Conservation (phyloP, 2,113 vertebrate species). For the Sprattus sprattus region DNA sequence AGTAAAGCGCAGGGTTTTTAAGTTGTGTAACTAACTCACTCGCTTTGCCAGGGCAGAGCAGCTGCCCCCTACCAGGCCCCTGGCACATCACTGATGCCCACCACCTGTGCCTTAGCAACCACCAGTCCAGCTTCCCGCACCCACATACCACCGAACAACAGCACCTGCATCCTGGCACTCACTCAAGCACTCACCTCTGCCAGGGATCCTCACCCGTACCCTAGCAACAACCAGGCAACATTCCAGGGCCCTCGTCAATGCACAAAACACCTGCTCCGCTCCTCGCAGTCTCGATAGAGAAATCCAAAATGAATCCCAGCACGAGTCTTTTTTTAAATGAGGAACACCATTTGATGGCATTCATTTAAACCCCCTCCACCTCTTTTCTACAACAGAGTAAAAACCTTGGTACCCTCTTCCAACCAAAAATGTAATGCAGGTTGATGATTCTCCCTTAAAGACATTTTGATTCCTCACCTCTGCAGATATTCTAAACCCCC, state of each 20-base stretch:
- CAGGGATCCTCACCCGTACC: not conserved
- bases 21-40: not conserved
- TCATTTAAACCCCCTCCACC: not conserved
- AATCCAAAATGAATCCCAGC: not conserved
- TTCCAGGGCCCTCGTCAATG: not conserved
- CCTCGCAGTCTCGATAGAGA: not conserved
- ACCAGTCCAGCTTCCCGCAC: not conserved
- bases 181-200: not conserved
- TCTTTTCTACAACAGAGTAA: not conserved
- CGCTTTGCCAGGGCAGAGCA: not conserved
- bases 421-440: not conserved
- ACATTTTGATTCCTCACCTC: not conserved
- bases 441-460: not conserved
- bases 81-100: not conserved
- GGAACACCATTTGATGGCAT: not conserved
- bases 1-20: not conserved
- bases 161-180: conserved; percentile 8
- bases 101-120: not conserved
- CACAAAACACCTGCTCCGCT: not conserved
- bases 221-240: not conserved
- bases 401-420: not conserved
- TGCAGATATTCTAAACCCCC: not conserved
- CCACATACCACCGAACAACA: not conserved
- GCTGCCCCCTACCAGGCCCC: not conserved
- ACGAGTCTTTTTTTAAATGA: not conserved